These are phyloP conservation scores for Himalopsyche anomala DNA, from an alignment of 2,888 invertebrate genomes.

Conservation along the genomic window DNA sequence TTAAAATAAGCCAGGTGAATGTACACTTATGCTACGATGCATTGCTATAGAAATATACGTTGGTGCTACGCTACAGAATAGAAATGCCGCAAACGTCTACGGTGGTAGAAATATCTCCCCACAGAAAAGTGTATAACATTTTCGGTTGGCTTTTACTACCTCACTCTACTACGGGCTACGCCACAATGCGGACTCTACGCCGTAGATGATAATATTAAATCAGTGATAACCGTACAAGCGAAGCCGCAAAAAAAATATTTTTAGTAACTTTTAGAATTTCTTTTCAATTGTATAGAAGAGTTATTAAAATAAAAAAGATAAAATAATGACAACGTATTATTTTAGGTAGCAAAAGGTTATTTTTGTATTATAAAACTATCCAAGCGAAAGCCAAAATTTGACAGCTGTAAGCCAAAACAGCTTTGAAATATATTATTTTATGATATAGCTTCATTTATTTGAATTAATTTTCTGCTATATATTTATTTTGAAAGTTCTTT, in stretches of 20 bases:
- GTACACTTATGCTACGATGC: not conserved
- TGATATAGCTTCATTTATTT: no score
- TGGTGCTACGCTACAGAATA: not conserved
- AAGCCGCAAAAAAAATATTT: not conserved
- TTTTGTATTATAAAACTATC: no score
- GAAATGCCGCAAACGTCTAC: not conserved
- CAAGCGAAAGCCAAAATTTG: no score
- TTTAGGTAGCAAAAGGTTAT: no score
- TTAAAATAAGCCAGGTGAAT: not conserved
- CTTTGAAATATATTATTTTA: no score
- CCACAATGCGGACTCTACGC: conserved; percentile 11
- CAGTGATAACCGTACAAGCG: conserved; percentile 14
- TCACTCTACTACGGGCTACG: conserved; percentile 11
- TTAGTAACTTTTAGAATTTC: not conserved
- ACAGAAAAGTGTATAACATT: conserved; percentile 19
- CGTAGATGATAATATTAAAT: conserved; percentile 39
- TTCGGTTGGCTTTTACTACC: not conserved
- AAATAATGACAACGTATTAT: no score
- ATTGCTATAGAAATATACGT: not conserved
- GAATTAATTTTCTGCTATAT: no score
- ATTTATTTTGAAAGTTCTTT: no score
- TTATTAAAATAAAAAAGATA: no score
- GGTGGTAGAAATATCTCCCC: conserved; percentile 10
- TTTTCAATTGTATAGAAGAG: no score
- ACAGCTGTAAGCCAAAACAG: no score